These are phyloP conservation scores for Steromphala cineraria DNA, from an alignment of 2,888 invertebrate genomes.

Conservation along the genomic window DNA sequence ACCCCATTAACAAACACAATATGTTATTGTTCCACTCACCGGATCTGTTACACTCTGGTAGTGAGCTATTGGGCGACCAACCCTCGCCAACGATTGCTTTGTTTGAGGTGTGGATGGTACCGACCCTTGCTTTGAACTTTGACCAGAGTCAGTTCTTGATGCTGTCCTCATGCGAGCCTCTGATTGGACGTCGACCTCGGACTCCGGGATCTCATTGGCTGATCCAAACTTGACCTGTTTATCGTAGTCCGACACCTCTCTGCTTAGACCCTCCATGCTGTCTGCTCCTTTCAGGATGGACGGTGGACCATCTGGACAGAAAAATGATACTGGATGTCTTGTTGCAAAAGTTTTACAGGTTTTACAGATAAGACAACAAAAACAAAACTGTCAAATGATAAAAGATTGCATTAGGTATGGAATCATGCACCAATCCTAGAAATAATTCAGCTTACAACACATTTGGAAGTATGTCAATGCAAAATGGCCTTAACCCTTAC, in stretches of 20 bases:
- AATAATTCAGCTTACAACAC: no score
- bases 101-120: background rate
- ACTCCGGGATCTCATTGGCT: background rate
- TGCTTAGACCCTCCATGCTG: background rate
- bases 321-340: no score
- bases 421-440: no score
- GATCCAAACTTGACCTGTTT: conserved; percentile 3
- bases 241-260: background rate
- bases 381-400: no score
- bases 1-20: no score
- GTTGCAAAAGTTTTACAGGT: no score
- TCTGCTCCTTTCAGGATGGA: background rate
- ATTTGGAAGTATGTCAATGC: no score
- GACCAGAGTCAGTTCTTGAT: background rate
- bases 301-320: background rate
- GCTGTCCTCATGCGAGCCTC: background rate
- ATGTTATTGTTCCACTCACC: conserved; percentile 54
- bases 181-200: background rate
- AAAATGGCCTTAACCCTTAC: no score
- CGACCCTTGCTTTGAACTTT: background rate
- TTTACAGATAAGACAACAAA: no score
- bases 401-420: no score
- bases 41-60: conserved; percentile 62
- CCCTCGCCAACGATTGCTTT: conserved; percentile 30
- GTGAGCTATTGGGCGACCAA: conserved; percentile 69